Base-by-base conservation (phyloP, 2,888 invertebrate species). In the Agonopterix subpropinquella region DNA sequence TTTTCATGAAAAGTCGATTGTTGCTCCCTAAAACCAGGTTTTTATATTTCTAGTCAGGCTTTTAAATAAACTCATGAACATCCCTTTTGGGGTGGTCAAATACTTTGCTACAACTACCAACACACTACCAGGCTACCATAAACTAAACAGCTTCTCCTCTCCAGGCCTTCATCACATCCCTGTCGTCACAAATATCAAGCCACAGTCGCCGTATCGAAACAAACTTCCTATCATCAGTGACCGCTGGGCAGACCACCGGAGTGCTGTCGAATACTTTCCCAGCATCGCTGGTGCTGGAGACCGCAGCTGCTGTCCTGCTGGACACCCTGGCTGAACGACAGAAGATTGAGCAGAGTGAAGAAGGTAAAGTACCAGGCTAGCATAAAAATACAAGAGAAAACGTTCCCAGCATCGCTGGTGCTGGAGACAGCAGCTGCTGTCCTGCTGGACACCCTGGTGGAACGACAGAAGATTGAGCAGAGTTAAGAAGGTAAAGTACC, bases 151-250 rank as follows among this genome's bases (percentile, higher is more conserved):
- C 13, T 45, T 13, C 11, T 11, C 42, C 5, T 18, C 57, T 54
- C 0, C 67, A 85, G 85, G 72, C 70, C 2, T 77, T 81, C 53
- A 54, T 73, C 7, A 62, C 74, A 0, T 61, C 73, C 0, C 42
- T 83, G 0, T 62, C 73, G 0, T 60, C 61, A 4, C 53, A 71
- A 1, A 72, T 85, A 44, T 68, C 73, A 0, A 55, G 71, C 0
- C 81, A 80, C 55, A 68, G 72, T 4, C 79, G 86, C 0, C 73
- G 68, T n/a, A 73, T 86, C 9, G 86, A 86, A 55, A 54, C 66
- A 0, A 35, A 56, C n/a, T 81, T 81, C 58, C 64, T 74, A 0
- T 54, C 70, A 0, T 61, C 70, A 0, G 70, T 66, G 1, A 56
- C 66, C 0, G 50, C 63, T 0, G 77, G 78, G 0, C 56, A 60